Evolutionary conservation across 2,113 vertebrate species (phyloP), one percentile per base, ranked within the genome.

Genomic region (Onychostoma macrolepis): DNA sequence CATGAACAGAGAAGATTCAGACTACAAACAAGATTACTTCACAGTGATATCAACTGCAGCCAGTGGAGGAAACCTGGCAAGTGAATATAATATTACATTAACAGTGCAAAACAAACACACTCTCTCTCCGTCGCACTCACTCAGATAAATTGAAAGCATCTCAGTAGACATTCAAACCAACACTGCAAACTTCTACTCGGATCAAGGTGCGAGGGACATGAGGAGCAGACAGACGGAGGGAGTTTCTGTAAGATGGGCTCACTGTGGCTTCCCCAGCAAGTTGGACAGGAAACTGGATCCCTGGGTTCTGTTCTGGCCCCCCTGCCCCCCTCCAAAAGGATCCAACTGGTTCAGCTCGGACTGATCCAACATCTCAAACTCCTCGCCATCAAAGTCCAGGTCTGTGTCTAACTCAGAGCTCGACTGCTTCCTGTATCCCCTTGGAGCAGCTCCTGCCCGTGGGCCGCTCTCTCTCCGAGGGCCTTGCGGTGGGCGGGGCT

Each of bases 361-460:
- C 92, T 99, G 98, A 95, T 99, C 98, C 93, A 99, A 94, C 94
- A 99, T 96, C 94, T 99, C 98, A 96, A 99, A 99, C 93, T 99
- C 98, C 91, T 98, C 98, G 43, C 95, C 96, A 43, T 99, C 98
- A 9, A 94, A 96, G 58, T 99, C 98, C 92, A 95, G 96, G 56
- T 99, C 98, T 3, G 96, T 98, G 95, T 99, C 98, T 92, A 97
- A 93, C 92, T 99, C 98, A 0, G 96, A 98, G 94, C 96, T 98
- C 88, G 95, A 97, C 2, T 96, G 95, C 84, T 95, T 96, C 48
- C 96, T 96, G 76, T 95, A 95, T 85, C 94, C 94, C 4, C 92
- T 89, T 26, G 84, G 90, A 80, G 76, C 0, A 3, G 91, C 80
- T 45, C 87, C 86, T 12, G 89, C 93, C 92, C 80, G 92, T 83